Base-by-base conservation (phyloP, 1,140 invertebrate genomes). In the Cydia splendana region DNA sequence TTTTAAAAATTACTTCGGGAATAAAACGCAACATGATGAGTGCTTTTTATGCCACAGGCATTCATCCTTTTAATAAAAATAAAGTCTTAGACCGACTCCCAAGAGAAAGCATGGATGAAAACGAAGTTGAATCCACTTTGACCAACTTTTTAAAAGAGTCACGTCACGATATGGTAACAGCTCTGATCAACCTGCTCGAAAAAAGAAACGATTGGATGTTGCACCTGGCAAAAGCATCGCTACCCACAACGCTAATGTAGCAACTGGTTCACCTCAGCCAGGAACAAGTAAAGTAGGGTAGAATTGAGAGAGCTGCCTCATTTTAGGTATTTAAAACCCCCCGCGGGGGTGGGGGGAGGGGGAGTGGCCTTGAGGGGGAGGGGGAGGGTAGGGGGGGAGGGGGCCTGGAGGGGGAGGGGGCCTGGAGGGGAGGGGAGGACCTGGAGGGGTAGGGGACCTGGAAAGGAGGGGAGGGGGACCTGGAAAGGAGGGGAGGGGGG, bases 131-230 rank as follows among this genome's bases (percentile, higher is more conserved):
- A 69, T 13, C 7, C 4, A 69, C 65, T 34, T 69, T 34, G 34
- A 38, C 30, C 10, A 69, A 12, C 34, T 69, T 13, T 30, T 30
- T 69, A 30, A 69, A 69, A 69, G 28, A 69, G n/a, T n/a, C n/a
- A n/a, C n/a, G 1, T 69, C 24, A 30, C 20, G 65, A 30, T 69
- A 69, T 69, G 34, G 65, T 30, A 69, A 15, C n/a, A 18, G 24
- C 15, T 69, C 65, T 69, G 24, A 69, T n/a, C 5, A 28, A 30
- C 65, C 65, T 1, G 34, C 65, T 12, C 65, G 65, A n/a, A 69
- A 69, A 69, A 69, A 69, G 13, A 24, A 69, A 12, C 65, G 65
- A 30, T 69, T 69, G 34, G 65, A 69, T 30, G 65, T 69, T 20
- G 57, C n/a, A 62, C 57, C 57, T 62, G 57, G 57, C 7, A 62